Base-by-base conservation (phyloP, 1,140 invertebrate species). In the Coptotermes formosanus region DNA sequence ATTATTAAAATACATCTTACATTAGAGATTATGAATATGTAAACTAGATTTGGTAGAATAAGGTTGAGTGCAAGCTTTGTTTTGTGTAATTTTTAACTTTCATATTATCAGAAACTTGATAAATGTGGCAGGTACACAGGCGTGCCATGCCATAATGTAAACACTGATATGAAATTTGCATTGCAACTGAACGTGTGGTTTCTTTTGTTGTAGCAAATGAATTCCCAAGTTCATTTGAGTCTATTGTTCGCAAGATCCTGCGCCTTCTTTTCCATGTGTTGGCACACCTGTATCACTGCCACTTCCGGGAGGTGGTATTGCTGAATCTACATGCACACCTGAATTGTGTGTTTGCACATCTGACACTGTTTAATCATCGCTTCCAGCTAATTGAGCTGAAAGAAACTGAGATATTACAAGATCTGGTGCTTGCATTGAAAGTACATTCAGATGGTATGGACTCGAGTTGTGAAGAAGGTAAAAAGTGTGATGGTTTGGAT, bases 271-370 rank as follows among this genome's bases (percentile, higher is more conserved):
- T 98, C 93, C 98, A 99, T 92, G 97, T 99, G 90, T 94, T 99
- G 93, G 97, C 98, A 90, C 98, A 99, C 93, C 94, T 99, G 90
- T 99, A 99, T 93, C 97, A 98, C 92, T 96, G 96, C 92, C 98
- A 99, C 94, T 99, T 99, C 93, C 95, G 96, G 92, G 97, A 99
- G 92, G 95, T 99, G 89, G 96, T 97, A 89, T 93, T 97, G 88
- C 94, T 99, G 90, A 96, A 96, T 89, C 94, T 99, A 89, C 97
- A 99, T 92, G 95, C 97, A 89, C 97, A 99, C 92, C 94, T 98
- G 90, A 98, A 98, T 93, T 96, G 97, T 92, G 96, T 99, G 86
- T 99, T 99, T 93, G 96, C 96, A 91, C 98, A 99, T 93, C 95
- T 99, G 90, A 98, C 97, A 89, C 95, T 96, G 83, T 94, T 97